These are phyloP conservation scores for Ptyas mucosa DNA, from an alignment of 2,113 vertebrate genomes.

Conservation along the genomic window DNA sequence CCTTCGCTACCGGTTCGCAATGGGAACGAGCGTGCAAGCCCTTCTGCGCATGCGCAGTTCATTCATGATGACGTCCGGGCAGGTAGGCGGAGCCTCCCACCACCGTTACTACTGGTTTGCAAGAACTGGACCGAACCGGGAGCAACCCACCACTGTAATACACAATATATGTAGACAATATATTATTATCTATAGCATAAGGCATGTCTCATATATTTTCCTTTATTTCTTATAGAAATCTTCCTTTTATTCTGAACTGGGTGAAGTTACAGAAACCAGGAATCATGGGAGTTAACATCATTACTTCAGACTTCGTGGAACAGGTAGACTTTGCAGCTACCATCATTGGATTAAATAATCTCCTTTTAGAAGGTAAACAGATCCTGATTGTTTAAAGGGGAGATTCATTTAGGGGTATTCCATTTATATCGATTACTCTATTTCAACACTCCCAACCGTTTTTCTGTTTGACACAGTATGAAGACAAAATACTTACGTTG, in stretches of 20 bases:
- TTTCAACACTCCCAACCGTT: background rate
- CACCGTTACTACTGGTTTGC: no score
- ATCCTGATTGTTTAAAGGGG: slow-evolving; percentile 51
- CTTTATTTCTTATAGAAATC: slow-evolving; percentile 75
- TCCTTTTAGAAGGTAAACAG: slow-evolving; percentile 73
- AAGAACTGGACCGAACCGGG: no score
- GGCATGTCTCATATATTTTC: background rate
- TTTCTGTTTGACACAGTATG: background rate
- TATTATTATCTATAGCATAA: background rate
- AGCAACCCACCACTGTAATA: no score
- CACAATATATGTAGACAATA: background rate
- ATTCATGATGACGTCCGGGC: no score
- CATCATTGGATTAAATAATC: slow-evolving; percentile 88
- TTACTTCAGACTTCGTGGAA: slow-evolving; percentile 97
- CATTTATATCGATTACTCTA: background rate
- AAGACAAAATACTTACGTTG: background rate
- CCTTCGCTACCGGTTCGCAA: no score
- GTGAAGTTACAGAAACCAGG: slow-evolving; percentile 92
- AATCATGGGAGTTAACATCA: slow-evolving; percentile 89
- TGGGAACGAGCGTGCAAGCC: no score
- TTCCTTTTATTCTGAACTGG: slow-evolving; percentile 93
- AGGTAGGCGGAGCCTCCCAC: no score
- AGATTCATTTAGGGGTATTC: background rate
- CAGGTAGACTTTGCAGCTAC: slow-evolving; percentile 92
- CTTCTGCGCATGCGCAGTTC: no score